Evolutionary conservation across 2,797 vertebrate species (phyloP), one percentile per base, ranked within the genome.

Genomic region (Galaxias olidus): DNA sequence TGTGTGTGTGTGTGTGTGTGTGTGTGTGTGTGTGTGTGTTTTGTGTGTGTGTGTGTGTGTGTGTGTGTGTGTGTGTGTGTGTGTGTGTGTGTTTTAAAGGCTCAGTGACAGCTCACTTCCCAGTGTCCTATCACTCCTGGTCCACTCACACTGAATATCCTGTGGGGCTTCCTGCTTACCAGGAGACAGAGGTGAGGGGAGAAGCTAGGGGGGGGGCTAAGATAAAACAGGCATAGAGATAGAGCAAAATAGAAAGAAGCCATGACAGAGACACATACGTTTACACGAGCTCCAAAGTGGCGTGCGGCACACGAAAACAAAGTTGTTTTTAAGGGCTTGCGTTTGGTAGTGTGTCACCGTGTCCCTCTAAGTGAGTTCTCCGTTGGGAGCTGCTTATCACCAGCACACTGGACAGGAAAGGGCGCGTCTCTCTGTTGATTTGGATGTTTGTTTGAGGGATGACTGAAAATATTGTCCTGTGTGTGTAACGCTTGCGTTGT

Each of bases 111-210:
- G 83, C 84, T 84, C 80, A 83, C 85, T 90, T 92, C 90, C 90
- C 87, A 88, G 88, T 90, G 90, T 93, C 88, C 89, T 92, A 90
- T 92, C 92, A 90, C 87, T 90, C 87, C 82, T 78, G 79, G 78
- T 79, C 76, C 90, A 88, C 84, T 88, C 89, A 84, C 72, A 76
- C 76, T 82, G 82, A 66, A 77, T 88, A 90, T 93, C 92, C 91
- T 92, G 90, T 88, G 77, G 76, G 78, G 78, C 80, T 92, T 93
- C 91, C 92, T 93, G 87, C 77, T 61, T 45, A 58, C 18, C 60
- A 41, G 18, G 45, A 44, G 43, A 58, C 8, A 18, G 41, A n/a
- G 41, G 46, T 47, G 57, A 15, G n/a, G 4, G 10, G 15, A 19
- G 19, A 18, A 40, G 40, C 2, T 10, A 15, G 13, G n/a, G 8